Evolutionary conservation across 1,140 invertebrate species (phyloP).

Genomic region (Drusus annulatus): DNA sequence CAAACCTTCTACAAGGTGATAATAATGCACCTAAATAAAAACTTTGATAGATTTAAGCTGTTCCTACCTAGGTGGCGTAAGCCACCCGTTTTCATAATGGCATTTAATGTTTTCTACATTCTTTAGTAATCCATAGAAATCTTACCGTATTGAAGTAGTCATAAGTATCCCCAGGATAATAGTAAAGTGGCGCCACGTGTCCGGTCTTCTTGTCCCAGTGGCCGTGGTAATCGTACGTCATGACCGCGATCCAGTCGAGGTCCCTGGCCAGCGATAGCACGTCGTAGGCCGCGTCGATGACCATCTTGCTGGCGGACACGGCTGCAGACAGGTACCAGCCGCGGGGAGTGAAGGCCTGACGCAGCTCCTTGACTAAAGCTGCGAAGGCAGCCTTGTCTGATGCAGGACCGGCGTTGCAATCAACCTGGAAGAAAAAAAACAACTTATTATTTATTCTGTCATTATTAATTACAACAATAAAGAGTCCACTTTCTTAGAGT

Average conservation of each 20-base stretch:
- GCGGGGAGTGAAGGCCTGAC: constrained; percentile 77
- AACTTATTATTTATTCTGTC: no score
- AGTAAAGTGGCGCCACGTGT: constrained; percentile 86
- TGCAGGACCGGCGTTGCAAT: constrained; percentile 77
- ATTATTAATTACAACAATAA: no score
- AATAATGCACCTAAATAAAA: no score
- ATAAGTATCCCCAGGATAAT: constrained; percentile 79
- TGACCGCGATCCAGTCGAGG: constrained; percentile 88
- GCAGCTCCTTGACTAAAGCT: constrained; percentile 79
- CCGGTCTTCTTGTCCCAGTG: constrained; percentile 89
- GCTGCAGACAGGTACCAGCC: constrained; percentile 84
- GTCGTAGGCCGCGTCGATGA: constrained; percentile 87
- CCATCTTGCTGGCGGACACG: constrained; percentile 87
- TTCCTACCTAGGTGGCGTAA: no score
- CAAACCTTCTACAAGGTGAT: no score
- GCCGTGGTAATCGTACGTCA: constrained; percentile 91
- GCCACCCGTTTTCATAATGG: no score
- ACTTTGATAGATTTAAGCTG: no score
- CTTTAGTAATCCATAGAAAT: neutral
- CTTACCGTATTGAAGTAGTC: constrained; percentile 73
- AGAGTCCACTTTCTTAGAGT: no score
- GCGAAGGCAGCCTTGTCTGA: constrained; percentile 85
- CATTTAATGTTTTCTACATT: no score
- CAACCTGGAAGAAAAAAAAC: constrained; percentile 59
- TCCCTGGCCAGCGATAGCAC: constrained; percentile 78